phyloP scores from a whole-genome alignment of 2,888 invertebrate genomes.

The Dioctria linearis region DNA sequence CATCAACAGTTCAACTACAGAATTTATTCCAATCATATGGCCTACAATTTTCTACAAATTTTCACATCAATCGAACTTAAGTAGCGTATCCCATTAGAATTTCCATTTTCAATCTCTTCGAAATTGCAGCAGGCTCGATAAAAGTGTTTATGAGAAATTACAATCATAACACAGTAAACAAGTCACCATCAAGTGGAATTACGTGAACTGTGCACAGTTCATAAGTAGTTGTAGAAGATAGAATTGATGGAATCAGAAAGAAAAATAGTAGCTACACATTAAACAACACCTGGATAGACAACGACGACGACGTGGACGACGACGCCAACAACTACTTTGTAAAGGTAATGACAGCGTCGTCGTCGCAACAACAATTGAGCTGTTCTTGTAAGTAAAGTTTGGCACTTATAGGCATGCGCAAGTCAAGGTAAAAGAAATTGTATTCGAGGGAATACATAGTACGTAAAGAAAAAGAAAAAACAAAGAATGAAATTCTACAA shows the following conservation, averaged over 20 bases:
- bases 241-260: not conserved
- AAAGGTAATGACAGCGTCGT: not conserved
- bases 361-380: constrained; percentile 10
- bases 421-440: constrained; percentile 52
- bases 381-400: not conserved
- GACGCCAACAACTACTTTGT: not conserved
- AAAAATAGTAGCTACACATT: too few species aligned
- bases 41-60: not conserved
- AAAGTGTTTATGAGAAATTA: too few species aligned
- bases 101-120: not conserved
- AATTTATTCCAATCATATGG: not conserved
- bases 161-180: not conserved
- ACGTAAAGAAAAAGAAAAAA: constrained; percentile 18
- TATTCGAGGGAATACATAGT: constrained; percentile 13
- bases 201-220: constrained; percentile 5
- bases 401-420: constrained; percentile 26
- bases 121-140: not conserved
- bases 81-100: not conserved
- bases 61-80: not conserved
- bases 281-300: constrained; percentile 30
- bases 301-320: not conserved
- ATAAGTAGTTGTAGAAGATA: not conserved
- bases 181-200: constrained; percentile 2
- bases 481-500: constrained; percentile 27
- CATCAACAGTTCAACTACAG: not conserved